Percentiles rank a stretch among this genome's conserved stretches.
Conservation (phyloP, 2,888 invertebrate species). For the Archaeoteleia sp. region DNA sequence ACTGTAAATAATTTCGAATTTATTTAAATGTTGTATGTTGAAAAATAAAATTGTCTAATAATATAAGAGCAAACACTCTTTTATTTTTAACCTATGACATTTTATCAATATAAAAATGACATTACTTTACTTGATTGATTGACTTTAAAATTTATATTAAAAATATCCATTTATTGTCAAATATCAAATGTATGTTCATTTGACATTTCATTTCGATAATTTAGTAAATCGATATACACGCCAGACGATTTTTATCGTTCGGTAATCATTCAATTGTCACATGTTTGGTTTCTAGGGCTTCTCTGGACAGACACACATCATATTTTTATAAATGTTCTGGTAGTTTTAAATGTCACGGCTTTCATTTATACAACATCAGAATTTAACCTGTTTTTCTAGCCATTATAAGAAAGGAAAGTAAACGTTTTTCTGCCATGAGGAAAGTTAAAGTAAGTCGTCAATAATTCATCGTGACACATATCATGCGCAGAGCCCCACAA, state of each 20-base stretch:
- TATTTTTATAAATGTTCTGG: conserved; percentile 12
- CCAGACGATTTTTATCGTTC: neutral
- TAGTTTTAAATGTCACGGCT: conserved; percentile 4
- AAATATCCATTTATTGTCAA: no score
- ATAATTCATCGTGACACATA: conserved; percentile 7
- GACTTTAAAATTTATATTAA: no score
- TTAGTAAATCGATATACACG: no score
- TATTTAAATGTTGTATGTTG: no score
- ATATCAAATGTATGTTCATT: no score
- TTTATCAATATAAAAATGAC: no score
- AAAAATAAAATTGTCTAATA: no score
- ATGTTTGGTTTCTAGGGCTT: conserved; percentile 1
- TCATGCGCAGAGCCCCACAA: conserved; percentile 32
- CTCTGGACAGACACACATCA: neutral
- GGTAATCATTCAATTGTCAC: conserved; percentile 16
- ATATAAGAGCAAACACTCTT: no score
- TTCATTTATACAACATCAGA: neutral
- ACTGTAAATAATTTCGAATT: no score
- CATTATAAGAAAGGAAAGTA: neutral
- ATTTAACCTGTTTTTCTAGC: neutral
- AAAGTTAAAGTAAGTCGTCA: neutral
- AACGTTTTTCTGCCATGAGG: neutral
- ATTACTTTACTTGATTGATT: no score
- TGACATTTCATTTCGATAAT: no score
- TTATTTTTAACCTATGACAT: no score